A percentile compares a stretch with the other conserved stretches of the same genome.
phyloP scores from a whole-genome alignment of 2,888 invertebrate genomes.

The Cheilosia vulpina region DNA sequence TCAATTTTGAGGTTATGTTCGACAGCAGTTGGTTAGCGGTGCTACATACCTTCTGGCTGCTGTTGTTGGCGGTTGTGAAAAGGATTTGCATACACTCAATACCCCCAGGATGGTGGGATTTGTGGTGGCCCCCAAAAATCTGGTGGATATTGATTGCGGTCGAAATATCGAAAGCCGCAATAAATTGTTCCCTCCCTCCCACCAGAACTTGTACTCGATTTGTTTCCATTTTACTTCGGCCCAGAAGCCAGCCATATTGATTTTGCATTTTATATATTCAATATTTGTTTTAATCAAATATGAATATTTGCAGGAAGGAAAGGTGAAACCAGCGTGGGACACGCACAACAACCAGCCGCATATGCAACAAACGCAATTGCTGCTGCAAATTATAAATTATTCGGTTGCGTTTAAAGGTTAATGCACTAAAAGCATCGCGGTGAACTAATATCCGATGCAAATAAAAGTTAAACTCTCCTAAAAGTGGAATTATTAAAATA shows the following conservation, averaged over 20 bases:
- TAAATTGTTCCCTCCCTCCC: constrained; percentile 24
- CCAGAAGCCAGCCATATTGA: constrained; percentile 57
- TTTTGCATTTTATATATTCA: constrained; percentile 62
- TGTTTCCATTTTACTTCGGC: constrained; percentile 5
- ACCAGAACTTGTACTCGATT: neutral
- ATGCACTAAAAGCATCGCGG: constrained; percentile 57
- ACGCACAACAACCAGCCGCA: neutral
- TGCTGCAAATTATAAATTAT: constrained; percentile 65
- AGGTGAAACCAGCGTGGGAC: neutral
- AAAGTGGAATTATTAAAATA: constrained; percentile 64
- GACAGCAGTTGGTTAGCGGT: constrained; percentile 41
- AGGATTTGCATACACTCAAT: constrained; percentile 1
- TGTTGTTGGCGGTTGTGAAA: neutral
- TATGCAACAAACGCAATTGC: constrained; percentile 38
- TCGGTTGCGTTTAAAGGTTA: constrained; percentile 41
- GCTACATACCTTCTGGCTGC: neutral
- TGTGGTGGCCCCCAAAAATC: constrained; percentile 38
- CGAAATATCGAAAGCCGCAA: constrained; percentile 37
- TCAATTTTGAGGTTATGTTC: constrained; percentile 30
- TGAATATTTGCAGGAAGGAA: constrained; percentile 2
- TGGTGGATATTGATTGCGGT: constrained; percentile 63
- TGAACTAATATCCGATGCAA: constrained; percentile 68
- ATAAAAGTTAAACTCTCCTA: constrained; percentile 58
- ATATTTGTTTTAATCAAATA: constrained; percentile 70
- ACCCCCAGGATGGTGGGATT: neutral